Base-by-base conservation (phyloP, 2,888 invertebrate genomes). In the Trichopoda pennipes region DNA sequence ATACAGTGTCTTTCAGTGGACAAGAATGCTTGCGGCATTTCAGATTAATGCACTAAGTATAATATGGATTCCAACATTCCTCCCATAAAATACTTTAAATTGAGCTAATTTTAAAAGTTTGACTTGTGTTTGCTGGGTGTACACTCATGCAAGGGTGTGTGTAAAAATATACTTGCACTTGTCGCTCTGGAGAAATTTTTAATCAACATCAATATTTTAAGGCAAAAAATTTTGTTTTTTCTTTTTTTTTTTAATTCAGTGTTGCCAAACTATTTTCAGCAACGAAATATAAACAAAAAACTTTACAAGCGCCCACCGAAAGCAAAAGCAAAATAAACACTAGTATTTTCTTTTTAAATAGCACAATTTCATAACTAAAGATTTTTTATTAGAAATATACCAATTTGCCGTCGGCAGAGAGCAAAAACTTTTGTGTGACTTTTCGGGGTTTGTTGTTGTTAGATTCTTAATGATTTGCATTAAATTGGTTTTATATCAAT, bases 151-250 rank as follows among this genome's bases (percentile, higher is more conserved):
- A 21, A 21, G 17, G 19, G 10, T 19, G 47, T 51, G 16, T 42
- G 51, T 75, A 16, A 10, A 7, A 55, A 19, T 19, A 66, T 80
- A 60, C n/a, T n/a, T n/a, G n/a, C 81, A 81, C 81, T 72, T 76
- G 76, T 73, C 81, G 76, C 56, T 56, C 61, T 77, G 61, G 76
- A 76, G 76, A 80, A 80, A 72, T 70, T 76, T n/a, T 76, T 68
- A 70, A 70, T 72, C 80, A 75, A 58, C 75, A 70, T 53, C 32
- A n/a, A 16, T 49, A 4, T 35, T 23, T 61, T 76, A 28, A n/a
- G 10, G 12, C 1, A 38, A 38, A 10, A 38, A 38, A 1, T n/a
- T 44, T 16, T 3, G 1, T 44, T 14, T 2, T 68, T 4, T 68
- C 19, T 49, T 16, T 63, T 8, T 10, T 53, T 10, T 17, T 58